Evolutionary conservation across 2,888 invertebrate genomes (phyloP).

Genomic region (Trichogramma dendrolimi): DNA sequence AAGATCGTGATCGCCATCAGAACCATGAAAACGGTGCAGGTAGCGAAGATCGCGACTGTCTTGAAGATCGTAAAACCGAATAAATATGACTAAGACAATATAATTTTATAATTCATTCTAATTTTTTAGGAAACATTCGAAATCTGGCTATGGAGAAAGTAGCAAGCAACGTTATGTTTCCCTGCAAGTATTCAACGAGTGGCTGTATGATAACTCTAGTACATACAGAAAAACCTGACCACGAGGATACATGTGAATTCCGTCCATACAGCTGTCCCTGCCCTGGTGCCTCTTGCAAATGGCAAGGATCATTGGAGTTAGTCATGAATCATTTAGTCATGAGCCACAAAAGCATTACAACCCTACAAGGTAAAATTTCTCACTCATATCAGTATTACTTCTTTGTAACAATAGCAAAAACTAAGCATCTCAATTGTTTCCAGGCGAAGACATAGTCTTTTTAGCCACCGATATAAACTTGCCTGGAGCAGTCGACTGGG

Average conservation of each 20-base stretch:
- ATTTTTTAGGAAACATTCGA: conserved; percentile 76
- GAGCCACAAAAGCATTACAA: conserved; percentile 97
- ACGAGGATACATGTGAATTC: conserved; percentile 97
- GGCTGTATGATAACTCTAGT: conserved; percentile 90
- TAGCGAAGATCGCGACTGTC: too few species aligned
- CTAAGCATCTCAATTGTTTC: conserved; percentile 18
- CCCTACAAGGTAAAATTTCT: conserved; percentile 76
- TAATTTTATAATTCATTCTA: neutral
- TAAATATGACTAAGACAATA: too few species aligned
- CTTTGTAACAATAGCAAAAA: neutral
- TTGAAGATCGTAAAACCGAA: too few species aligned
- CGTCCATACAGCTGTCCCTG: conserved; percentile 98
- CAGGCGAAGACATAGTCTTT: conserved; percentile 97
- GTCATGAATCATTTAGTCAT: conserved; percentile 98
- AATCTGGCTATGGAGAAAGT: conserved; percentile 99
- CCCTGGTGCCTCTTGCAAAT: conserved; percentile 98
- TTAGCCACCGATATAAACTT: conserved; percentile 98
- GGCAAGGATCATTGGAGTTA: conserved; percentile 96
- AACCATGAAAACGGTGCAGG: too few species aligned
- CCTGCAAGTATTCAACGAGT: conserved; percentile 95
- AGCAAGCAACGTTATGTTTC: conserved; percentile 96
- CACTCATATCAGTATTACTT: neutral
- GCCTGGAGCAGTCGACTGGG: conserved; percentile 98
- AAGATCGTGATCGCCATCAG: too few species aligned
- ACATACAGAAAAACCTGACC: conserved; percentile 97